Base-by-base conservation (phyloP, 2,797 vertebrate genomes). In the Myotis vivesi region DNA sequence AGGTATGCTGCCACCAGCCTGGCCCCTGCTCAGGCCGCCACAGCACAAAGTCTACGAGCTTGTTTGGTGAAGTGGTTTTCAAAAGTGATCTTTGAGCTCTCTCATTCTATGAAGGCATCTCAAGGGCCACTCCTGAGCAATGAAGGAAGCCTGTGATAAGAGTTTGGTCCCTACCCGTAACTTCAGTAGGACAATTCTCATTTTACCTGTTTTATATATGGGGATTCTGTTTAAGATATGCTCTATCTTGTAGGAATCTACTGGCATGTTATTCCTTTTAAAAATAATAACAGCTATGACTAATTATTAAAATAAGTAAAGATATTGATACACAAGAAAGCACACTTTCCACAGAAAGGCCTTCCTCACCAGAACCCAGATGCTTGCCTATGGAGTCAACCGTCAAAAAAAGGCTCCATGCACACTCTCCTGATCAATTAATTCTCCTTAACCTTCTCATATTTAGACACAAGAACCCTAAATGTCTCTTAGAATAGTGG, bases 221-320 rank as follows among this genome's bases (percentile, higher is more conserved):
- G 6, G 51, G 23, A 55, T 76, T 82, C 12, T 75, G 28, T 72
- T 46, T 87, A 69, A 80, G 59, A 49, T 57, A 81, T 76, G 7
- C 28, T 82, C 12, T 71, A 25, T 68, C 36, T 55, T 84, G 59
- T 16, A 92, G 11, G 22, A 46, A 91, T 59, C 44, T 91, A 77
- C 30, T 81, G 30, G 12, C 25, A 87, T 77, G 71, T 81, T 28
- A 82, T 49, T 72, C n/a, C 55, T 91, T 87, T 93, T 64, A 25
- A 75, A 84, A 82, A 87, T 89, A 44, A 30, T 30, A 91, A 49
- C 3, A 91, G 55, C 10, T 88, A 46, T 9, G 77, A 57, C 83
- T 91, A 46, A 76, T 93, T 64, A 77, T 55, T 83, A 87, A 93
- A 95, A 79, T 62, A 69, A 90, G 68, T 86, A 69, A 66, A 76